A percentile compares a stretch with the other conserved stretches of the same genome.
These are phyloP conservation scores for Drosophila aldrichi DNA, from an alignment of 2,888 invertebrate species.

Conservation along the genomic window DNA sequence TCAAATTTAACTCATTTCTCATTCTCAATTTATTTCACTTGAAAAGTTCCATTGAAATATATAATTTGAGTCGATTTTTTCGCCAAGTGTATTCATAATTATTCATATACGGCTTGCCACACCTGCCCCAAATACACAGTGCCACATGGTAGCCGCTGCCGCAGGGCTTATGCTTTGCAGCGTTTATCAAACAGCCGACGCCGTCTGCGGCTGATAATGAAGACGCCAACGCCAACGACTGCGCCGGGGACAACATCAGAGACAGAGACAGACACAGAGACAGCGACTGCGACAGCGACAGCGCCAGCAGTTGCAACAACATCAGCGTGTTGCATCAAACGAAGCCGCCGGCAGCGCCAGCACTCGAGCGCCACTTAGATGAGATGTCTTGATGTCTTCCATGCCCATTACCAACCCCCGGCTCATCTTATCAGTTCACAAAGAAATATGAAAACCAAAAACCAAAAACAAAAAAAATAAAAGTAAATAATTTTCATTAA, in stretches of 20 bases:
- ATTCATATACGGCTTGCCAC: slow-evolving; percentile 25
- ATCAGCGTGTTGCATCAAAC: slow-evolving; percentile 63
- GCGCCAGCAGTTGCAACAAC: slow-evolving; percentile 17
- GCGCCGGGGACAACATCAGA: not conserved
- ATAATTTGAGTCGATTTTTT: not conserved
- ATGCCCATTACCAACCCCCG: slow-evolving; percentile 10
- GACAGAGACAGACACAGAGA: slow-evolving; percentile 15
- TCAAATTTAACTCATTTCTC: too few relatives aligned
- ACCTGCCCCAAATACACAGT: slow-evolving; percentile 27
- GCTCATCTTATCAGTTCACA: slow-evolving; percentile 55
- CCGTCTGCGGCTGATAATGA: slow-evolving; percentile 73
- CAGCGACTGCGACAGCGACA: slow-evolving; percentile 57
- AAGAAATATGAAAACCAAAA: slow-evolving; percentile 42
- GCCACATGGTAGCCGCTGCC: slow-evolving; percentile 28
- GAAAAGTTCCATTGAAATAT: not conserved
- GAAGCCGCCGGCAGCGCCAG: slow-evolving; percentile 59
- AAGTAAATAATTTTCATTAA: slow-evolving; percentile 72
- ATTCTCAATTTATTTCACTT: not conserved
- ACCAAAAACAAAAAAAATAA: not conserved
- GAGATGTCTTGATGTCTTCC: slow-evolving; percentile 75
- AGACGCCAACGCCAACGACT: slow-evolving; percentile 78
- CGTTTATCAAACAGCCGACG: slow-evolving; percentile 44
- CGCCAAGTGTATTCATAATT: slow-evolving; percentile 8
- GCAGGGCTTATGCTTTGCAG: slow-evolving; percentile 18
- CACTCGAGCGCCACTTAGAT: slow-evolving; percentile 75